phyloP scores from a whole-genome alignment of 2,797 vertebrate genomes.

The Nothura maculosa region DNA sequence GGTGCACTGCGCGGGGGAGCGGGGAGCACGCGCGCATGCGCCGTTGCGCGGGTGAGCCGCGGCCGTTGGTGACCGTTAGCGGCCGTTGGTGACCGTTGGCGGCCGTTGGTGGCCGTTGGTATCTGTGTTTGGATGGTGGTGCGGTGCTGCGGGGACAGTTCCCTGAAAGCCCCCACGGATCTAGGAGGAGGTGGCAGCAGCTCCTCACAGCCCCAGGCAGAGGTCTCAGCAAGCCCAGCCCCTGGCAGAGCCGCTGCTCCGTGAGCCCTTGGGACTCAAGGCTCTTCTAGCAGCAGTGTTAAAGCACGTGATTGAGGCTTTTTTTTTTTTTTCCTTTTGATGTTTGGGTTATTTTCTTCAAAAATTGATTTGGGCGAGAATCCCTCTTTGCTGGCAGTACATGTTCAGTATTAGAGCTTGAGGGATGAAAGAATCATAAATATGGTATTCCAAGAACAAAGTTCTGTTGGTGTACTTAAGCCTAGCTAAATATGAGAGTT shows the following conservation, averaged over 20 bases:
- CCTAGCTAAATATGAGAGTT: accelerated
- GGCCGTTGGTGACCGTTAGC: too few species aligned
- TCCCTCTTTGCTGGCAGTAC: accelerated
- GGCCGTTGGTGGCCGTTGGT: too few species aligned
- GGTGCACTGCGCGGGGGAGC: accelerated
- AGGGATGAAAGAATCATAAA: accelerated
- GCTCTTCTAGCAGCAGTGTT: too few species aligned
- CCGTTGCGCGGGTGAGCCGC: accelerated
- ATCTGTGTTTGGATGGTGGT: too few species aligned
- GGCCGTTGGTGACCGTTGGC: too few species aligned
- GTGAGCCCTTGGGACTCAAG: background rate
- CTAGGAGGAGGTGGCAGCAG: accelerated
- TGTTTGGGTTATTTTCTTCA: accelerated
- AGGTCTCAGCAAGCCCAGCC: accelerated
- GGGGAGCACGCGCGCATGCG: background rate
- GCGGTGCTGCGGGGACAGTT: too few species aligned
- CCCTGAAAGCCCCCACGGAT: too few species aligned
- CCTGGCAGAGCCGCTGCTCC: accelerated
- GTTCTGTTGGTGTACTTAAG: accelerated
- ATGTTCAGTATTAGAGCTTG: accelerated
- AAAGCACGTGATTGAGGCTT: background rate
- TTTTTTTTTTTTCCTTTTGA: background rate
- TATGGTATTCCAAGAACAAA: accelerated
- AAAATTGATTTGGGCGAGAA: accelerated
- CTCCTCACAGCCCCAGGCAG: accelerated